phyloP scores from a whole-genome alignment of 2,888 invertebrate genomes.

The Aspidiotus rigidus region DNA sequence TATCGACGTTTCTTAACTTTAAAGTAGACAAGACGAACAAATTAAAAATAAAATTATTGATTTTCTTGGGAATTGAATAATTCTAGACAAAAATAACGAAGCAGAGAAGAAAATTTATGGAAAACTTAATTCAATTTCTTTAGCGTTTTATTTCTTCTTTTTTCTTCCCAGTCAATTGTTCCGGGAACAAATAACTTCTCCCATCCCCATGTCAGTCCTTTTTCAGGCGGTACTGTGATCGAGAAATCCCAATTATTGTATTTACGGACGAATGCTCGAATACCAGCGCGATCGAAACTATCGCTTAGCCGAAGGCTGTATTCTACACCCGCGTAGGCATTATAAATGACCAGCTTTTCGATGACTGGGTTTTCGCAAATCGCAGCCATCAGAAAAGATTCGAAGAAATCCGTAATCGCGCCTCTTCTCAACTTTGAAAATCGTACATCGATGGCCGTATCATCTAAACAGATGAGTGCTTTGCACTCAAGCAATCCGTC shows the following conservation, averaged over 20 bases:
- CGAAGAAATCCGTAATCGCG: neutral
- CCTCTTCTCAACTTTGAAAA: neutral
- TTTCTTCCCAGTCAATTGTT: too few relatives aligned
- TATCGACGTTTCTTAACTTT: too few relatives aligned
- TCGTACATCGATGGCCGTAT: neutral
- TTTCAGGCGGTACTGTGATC: neutral
- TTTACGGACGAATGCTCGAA: neutral
- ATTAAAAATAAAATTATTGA: too few relatives aligned
- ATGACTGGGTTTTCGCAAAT: neutral
- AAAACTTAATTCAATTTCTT: too few relatives aligned
- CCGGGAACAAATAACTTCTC: neutral
- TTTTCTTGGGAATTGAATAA: too few relatives aligned
- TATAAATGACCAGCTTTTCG: constrained; percentile 9
- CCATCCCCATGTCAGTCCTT: neutral
- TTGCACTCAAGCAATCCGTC: neutral
- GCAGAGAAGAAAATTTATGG: too few relatives aligned
- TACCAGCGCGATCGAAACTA: neutral
- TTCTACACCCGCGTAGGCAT: constrained; percentile 18
- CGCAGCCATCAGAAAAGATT: neutral
- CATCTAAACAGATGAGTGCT: neutral
- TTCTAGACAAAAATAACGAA: too few relatives aligned
- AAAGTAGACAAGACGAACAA: too few relatives aligned
- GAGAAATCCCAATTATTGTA: neutral
- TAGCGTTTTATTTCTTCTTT: too few relatives aligned
- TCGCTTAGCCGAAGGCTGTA: neutral